Percentiles rank a stretch among this genome's conserved stretches.
Evolutionary conservation across 2,113 vertebrate genomes (phyloP).

Genomic region (pig (Sus scrofa)): DNA sequence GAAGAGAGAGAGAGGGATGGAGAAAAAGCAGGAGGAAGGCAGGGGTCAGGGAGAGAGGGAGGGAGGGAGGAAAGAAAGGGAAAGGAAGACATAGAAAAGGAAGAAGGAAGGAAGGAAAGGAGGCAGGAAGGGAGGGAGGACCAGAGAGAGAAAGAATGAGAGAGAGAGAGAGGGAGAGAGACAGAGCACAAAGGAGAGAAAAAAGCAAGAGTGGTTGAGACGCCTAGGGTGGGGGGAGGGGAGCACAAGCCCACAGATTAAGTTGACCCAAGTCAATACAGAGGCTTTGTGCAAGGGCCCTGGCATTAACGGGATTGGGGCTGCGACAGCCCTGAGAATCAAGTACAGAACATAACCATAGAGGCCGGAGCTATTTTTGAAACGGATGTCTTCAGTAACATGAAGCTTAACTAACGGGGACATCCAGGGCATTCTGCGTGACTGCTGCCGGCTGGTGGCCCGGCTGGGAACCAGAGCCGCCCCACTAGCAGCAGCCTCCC

Average conservation of each 20-base stretch:
- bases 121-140: not conserved
- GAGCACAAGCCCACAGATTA: constrained; percentile 18
- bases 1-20: not conserved
- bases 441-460: not conserved
- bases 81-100: not conserved
- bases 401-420: not conserved
- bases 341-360: constrained; percentile 66
- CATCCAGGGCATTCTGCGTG: not conserved
- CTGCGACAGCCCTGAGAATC: constrained; percentile 79
- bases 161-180: not conserved
- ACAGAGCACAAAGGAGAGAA: not conserved
- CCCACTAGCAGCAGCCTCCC: not conserved
- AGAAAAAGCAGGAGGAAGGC: fast-evolving
- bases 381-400: constrained; percentile 37
- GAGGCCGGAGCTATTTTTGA: constrained; percentile 37
- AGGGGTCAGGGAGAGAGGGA: not conserved
- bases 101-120: too few species aligned
- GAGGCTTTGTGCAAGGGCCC: constrained; percentile 77
- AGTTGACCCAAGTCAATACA: constrained; percentile 74
- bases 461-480: not conserved
- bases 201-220: not conserved
- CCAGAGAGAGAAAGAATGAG: not conserved
- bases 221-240: not conserved
- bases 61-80: fast-evolving
- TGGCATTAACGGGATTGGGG: constrained; percentile 83